Evolutionary conservation across 2,113 vertebrate genomes (phyloP).

Genomic region (Pterophyllum scalare): DNA sequence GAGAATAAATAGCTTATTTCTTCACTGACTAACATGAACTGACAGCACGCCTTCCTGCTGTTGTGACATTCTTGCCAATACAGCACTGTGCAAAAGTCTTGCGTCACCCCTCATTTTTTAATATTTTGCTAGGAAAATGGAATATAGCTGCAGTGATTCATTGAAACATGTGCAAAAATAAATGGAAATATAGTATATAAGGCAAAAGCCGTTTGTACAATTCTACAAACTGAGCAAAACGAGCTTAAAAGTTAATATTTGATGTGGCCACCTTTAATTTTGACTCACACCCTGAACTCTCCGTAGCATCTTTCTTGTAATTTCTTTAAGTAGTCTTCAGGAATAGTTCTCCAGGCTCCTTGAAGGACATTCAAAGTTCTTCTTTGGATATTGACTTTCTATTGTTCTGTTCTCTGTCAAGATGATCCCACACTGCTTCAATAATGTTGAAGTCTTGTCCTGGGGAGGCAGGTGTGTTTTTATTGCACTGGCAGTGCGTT

Average conservation of each 20-base stretch:
- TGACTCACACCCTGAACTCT: rapidly evolving
- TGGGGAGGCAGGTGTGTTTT: too few species aligned
- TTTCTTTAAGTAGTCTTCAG: neutral
- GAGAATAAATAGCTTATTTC: too few species aligned
- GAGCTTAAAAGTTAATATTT: neutral
- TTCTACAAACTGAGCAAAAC: rapidly evolving
- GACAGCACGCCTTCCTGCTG: neutral
- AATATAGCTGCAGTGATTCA: neutral
- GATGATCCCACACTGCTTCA: neutral
- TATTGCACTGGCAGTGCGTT: too few species aligned
- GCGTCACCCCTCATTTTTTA: neutral
- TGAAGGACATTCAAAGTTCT: neutral
- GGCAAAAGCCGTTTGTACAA: neutral
- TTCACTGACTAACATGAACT: neutral
- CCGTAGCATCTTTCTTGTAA: neutral
- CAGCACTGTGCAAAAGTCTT: neutral
- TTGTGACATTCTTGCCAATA: neutral
- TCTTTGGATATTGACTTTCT: neutral
- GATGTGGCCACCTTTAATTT: neutral
- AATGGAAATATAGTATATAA: neutral
- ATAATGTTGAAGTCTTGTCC: too few species aligned
- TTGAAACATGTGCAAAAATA: neutral
- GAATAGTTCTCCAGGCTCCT: neutral
- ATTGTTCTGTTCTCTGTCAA: rapidly evolving
- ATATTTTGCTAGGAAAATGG: neutral